Base-by-base conservation (phyloP, 2,888 invertebrate species). In the Ophion ventricosus region DNA sequence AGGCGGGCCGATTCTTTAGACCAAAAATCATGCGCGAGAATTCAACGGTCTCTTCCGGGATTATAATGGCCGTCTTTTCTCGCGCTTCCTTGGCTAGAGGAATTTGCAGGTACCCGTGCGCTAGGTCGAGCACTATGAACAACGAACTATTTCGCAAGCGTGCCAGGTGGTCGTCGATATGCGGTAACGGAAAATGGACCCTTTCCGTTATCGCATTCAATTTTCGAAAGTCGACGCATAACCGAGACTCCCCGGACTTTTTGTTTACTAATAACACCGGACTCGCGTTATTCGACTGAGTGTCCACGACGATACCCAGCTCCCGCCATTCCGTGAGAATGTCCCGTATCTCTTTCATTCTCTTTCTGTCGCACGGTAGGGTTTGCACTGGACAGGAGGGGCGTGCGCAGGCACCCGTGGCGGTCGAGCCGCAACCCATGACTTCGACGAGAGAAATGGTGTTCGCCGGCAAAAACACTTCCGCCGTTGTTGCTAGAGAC, bases 21-120 rank as follows among this genome's bases (percentile, higher is more conserved):
- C 67, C 40, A 23, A 74, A 66, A 1, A 40, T 61, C 59, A 88
- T 87, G 0, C 72, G 49, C 0, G 43, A 63, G 1, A 81, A 80
- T 20, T 80, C 69, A 0, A 23, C 66, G 0, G 59, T 66, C 8
- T 69, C 82, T 0, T 84, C 77, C 0, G 87, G 84, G 10, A 87
- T 88, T 0, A 88, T 85, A 2, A 75, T 87, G 29, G 78, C 81
- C n/a, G 77, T 86, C 69, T 63, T 85, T 11, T 35, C 29, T 29
- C 29, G 29, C n/a, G n/a, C n/a, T n/a, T n/a, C n/a, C n/a, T n/a
- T n/a, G n/a, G n/a, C n/a, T 0, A n/a, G n/a, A n/a, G 64, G 81
- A 1, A 81, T 64, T 14, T 83, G 83, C 1, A 81, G 35, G 35
- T 75, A 85, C 0, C 85, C 83, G 2, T 83, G 73, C 0, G 80